phyloP scores from a whole-genome alignment of 2,113 vertebrate genomes.

The Apodemus sylvaticus region DNA sequence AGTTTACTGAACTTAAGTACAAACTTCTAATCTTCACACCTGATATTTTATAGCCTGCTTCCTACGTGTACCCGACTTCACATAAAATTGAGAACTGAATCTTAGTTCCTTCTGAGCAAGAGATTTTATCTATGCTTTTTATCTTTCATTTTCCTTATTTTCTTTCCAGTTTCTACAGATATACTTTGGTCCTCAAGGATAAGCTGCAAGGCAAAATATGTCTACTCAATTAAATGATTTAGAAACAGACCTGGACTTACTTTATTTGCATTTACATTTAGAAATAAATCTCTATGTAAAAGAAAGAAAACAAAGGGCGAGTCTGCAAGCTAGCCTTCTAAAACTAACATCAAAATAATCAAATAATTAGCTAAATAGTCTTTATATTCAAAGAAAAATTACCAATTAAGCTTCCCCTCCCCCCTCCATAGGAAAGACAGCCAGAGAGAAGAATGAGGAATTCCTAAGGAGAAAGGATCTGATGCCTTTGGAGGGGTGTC shows the following conservation, averaged over 20 bases:
- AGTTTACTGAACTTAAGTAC: conserved; percentile 24
- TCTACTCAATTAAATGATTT: conserved; percentile 63
- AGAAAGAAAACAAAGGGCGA: background rate
- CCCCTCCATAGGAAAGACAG: conserved; percentile 55
- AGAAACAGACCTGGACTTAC: conserved; percentile 39
- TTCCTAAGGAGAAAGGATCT: conserved; percentile 55
- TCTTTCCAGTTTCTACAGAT: conserved; percentile 20
- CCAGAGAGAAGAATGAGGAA: conserved; percentile 58
- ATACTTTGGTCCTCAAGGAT: background rate
- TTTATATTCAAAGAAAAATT: conserved; percentile 77
- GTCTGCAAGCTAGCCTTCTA: conserved; percentile 59
- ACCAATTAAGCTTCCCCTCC: conserved; percentile 75
- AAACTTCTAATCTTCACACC: conserved; percentile 30
- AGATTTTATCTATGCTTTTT: background rate
- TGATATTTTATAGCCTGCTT: conserved; percentile 29
- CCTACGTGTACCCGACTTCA: conserved; percentile 21
- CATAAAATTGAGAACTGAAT: conserved; percentile 9
- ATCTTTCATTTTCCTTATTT: background rate
- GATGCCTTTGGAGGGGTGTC: conserved; percentile 58
- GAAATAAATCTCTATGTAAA: conserved; percentile 59
- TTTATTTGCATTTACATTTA: conserved; percentile 59
- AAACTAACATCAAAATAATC: conserved; percentile 75
- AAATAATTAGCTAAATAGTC: conserved; percentile 75
- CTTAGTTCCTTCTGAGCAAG: background rate
- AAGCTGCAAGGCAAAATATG: background rate